These are phyloP conservation scores for Loripinus fragilis DNA, from an alignment of 2,888 invertebrate genomes.

Conservation along the genomic window DNA sequence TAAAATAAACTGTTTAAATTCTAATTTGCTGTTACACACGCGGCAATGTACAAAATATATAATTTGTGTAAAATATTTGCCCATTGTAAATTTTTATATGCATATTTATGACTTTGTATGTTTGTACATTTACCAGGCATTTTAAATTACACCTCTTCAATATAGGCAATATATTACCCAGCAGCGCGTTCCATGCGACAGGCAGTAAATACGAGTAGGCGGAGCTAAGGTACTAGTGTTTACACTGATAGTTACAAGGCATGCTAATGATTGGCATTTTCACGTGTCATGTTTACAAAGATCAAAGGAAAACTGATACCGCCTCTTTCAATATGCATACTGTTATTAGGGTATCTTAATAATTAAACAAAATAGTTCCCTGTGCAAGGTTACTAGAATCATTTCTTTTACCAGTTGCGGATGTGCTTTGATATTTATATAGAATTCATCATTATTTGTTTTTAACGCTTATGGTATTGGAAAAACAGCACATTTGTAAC, in stretches of 20 bases:
- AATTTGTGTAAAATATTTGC: no score
- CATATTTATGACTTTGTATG: background rate
- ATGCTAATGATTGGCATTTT: conserved; percentile 62
- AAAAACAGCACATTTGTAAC: no score
- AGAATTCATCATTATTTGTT: no score
- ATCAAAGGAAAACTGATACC: conserved; percentile 69
- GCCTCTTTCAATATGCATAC: conserved; percentile 56
- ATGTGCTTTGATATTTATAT: no score
- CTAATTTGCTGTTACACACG: no score
- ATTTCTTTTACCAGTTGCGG: no score
- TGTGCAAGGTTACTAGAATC: no score
- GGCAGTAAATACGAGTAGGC: conserved; percentile 39
- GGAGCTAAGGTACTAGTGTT: conserved; percentile 48
- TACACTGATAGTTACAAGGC: conserved; percentile 48
- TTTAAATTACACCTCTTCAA: background rate
- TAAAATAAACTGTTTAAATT: no score
- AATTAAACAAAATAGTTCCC: conserved; percentile 50
- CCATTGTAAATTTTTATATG: no score
- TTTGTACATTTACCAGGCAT: conserved; percentile 1
- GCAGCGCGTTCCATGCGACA: conserved; percentile 20
- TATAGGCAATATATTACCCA: conserved; percentile 1
- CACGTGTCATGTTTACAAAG: conserved; percentile 62
- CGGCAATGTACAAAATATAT: no score
- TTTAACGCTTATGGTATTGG: no score
- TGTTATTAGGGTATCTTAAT: conserved; percentile 38